Conservation (phyloP, 1,140 invertebrate species). For the Aphelinus atriplicis region DNA sequence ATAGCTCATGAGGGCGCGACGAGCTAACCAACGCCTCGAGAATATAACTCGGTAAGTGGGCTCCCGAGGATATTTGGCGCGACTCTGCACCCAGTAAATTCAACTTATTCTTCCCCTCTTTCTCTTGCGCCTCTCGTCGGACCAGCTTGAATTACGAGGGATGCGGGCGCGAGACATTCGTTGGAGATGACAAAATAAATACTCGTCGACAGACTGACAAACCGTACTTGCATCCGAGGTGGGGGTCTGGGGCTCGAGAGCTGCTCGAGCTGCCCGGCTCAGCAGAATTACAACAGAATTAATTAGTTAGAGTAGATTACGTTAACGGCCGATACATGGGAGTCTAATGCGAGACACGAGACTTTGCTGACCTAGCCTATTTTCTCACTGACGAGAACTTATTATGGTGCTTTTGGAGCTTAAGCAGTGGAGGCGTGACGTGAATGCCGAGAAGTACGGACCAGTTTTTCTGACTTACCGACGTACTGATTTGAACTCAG, state of each 20-base stretch:
- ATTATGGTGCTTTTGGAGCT: slow-evolving; percentile 4
- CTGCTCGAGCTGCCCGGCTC: not conserved
- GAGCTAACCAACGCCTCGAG: not conserved
- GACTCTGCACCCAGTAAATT: slow-evolving; percentile 53
- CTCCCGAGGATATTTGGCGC: slow-evolving; percentile 51
- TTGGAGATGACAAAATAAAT: slow-evolving; percentile 29
- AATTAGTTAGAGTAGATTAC: slow-evolving; percentile 16
- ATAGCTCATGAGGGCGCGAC: no score
- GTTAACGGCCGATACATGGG: slow-evolving; percentile 8
- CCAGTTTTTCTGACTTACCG: no score
- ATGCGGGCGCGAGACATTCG: not conserved
- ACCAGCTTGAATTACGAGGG: not conserved
- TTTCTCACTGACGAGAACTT: slow-evolving; percentile 4
- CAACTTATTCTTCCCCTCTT: slow-evolving; percentile 46
- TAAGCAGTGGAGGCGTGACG: no score
- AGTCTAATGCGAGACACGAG: no score
- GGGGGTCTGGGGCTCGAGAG: not conserved
- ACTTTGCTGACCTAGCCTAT: not conserved
- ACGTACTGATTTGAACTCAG: no score
- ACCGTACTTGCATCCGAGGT: not conserved
- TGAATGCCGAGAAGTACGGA: no score
- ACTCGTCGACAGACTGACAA: slow-evolving; percentile 6
- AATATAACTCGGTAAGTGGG: slow-evolving; percentile 46
- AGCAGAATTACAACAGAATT: slow-evolving; percentile 15
- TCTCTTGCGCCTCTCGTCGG: no score